Base-by-base conservation (phyloP, 1,140 invertebrate genomes). In the Euborellia annulipes region DNA sequence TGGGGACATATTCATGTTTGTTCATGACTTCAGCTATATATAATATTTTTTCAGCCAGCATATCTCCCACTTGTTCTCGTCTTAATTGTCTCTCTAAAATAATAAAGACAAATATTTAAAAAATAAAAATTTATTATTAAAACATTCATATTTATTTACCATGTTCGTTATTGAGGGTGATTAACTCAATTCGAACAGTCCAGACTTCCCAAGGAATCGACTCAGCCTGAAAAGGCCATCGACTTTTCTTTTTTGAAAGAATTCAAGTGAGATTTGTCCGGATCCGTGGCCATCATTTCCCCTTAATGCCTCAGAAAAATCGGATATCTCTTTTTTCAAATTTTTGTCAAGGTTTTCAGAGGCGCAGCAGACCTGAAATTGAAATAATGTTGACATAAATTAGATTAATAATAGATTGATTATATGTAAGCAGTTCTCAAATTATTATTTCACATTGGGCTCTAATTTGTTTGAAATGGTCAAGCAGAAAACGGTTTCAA, bases 201-300 rank as follows among this genome's bases (percentile, higher is more conserved):
- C 92, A 97, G 11, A 96, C 86, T 61, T 97, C 93, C 93, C 93
- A 97, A 0, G 92, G 88, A 55, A 91, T 87, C 57, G 81, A 85
- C 58, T 95, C 90, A 6, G 79, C 69, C 45, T 80, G 75, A 55
- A 94, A 90, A 6, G 81, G 78, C 88, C 90, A 95, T 39, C 82
- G 75, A 40, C 77, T 78, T 55, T 82, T 58, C 87, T 89, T 59
- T 82, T 88, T 59, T 93, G 86, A 67, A 88, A 95, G 69, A 97
- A 96, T 64, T 96, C 91, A 38, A 97, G 68, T 23, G 85, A 88
- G 52, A 97, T 95, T 63, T 94, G 83, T 1, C 85, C 85, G 2
- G 75, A 71, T 6, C 75, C 74, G 0, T 70, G 71, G 41, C 78
- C 77, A 51, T 80, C 82, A 54, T 72, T 82, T 43, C 71, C 80